phyloP scores from a whole-genome alignment of 2,888 invertebrate genomes.

The Sinopyrophorus schimmeli region DNA sequence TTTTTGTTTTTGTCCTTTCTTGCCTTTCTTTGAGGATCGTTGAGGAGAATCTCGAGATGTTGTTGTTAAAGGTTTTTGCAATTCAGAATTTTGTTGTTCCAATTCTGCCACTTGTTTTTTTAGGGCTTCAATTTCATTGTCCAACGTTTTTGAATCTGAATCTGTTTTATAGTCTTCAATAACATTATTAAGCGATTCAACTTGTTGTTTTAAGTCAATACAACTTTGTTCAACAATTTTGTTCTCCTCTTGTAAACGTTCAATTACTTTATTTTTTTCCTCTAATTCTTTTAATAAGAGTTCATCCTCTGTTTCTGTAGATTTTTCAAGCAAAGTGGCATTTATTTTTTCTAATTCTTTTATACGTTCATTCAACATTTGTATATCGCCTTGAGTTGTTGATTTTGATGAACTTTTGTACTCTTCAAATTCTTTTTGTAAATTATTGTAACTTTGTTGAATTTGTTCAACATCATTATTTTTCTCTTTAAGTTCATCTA shows the following conservation, averaged over 20 bases:
- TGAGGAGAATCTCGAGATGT: conserved; percentile 18
- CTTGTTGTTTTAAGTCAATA: conserved; percentile 6
- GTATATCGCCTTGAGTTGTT: too few species aligned
- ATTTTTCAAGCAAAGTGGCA: too few species aligned
- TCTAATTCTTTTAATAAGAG: too few species aligned
- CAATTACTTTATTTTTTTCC: too few species aligned
- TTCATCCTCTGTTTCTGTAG: too few species aligned
- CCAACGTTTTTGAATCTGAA: too few species aligned
- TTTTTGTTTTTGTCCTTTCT: conserved; percentile 18
- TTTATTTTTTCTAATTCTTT: conserved; percentile 34
- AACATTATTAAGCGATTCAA: conserved; percentile 2
- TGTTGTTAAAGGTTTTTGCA: conserved; percentile 12
- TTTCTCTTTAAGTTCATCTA: conserved; percentile 61
- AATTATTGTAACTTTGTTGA: conserved; percentile 52
- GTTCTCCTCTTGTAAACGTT: too few species aligned
- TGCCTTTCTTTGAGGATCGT: conserved; percentile 23
- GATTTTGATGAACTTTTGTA: too few species aligned
- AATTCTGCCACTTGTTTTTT: too few species aligned
- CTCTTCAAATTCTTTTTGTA: conserved; percentile 22
- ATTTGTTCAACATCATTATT: conserved; percentile 52
- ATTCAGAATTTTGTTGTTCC: too few species aligned
- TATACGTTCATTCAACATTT: conserved; percentile 14
- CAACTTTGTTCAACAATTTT: neutral
- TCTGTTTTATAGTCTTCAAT: conserved; percentile 5
- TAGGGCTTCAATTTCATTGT: too few species aligned